Evolutionary conservation across 2,888 invertebrate species (phyloP).

Genomic region (Pachymerium ferrugineum): DNA sequence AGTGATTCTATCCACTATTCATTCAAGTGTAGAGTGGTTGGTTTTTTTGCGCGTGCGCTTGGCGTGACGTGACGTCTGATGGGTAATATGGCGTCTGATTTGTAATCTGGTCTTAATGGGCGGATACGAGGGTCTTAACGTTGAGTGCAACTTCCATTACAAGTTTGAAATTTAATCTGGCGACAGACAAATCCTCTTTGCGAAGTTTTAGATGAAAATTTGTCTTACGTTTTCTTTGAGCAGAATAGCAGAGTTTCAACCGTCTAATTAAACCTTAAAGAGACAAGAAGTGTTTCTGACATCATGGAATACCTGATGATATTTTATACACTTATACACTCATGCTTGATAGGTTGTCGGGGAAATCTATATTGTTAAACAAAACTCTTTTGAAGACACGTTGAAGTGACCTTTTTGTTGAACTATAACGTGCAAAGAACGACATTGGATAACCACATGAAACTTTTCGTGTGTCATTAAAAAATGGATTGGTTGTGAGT

Average conservation of each 20-base stretch:
- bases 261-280: constrained; percentile 21
- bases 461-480: too few relatives aligned
- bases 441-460: too few relatives aligned
- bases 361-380: too few relatives aligned
- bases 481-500: too few relatives aligned
- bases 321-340: too few relatives aligned
- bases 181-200: constrained; percentile 18
- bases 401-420: too few relatives aligned
- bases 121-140: constrained; percentile 9
- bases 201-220: constrained; percentile 17
- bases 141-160: constrained; percentile 18
- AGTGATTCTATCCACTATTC: constrained; percentile 21
- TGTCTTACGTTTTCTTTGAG: not conserved
- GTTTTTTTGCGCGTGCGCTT: not conserved
- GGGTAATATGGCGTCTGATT: constrained; percentile 12
- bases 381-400: too few relatives aligned
- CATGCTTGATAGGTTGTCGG: too few relatives aligned
- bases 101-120: constrained; percentile 18
- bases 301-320: too few relatives aligned
- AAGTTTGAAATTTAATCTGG: constrained; percentile 21
- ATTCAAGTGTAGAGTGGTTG: not conserved
- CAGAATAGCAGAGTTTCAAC: not conserved
- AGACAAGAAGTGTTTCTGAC: too few relatives aligned
- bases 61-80: constrained; percentile 2
- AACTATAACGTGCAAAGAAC: too few relatives aligned